Conservation (phyloP, 2,797 vertebrate genomes). For the Urosaurus nigricauda region DNA sequence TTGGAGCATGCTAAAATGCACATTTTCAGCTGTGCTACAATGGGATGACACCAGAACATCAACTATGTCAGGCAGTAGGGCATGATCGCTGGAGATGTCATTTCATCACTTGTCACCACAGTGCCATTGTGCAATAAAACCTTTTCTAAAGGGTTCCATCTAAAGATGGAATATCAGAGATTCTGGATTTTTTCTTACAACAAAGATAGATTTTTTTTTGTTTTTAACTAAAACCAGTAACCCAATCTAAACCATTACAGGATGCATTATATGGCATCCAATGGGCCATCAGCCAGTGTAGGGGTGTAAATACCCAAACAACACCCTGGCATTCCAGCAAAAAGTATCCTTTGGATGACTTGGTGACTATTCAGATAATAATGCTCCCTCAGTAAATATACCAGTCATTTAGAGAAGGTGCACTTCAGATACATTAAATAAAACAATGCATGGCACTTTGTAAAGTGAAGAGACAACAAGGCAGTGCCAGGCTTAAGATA, state of each 20-base stretch:
- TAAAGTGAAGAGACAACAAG: background rate
- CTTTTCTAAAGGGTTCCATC: too few relatives aligned
- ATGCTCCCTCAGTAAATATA: too few relatives aligned
- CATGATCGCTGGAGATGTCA: too few relatives aligned
- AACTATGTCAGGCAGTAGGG: too few relatives aligned
- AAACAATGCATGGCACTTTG: background rate
- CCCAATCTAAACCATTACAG: background rate
- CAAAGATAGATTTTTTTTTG: background rate
- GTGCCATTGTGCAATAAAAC: too few relatives aligned
- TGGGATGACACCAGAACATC: too few relatives aligned
- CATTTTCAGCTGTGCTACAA: too few relatives aligned
- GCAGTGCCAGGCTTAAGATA: background rate
- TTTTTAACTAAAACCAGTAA: background rate
- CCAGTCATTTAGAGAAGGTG: background rate
- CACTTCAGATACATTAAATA: background rate
- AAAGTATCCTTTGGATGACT: background rate
- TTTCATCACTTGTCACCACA: too few relatives aligned
- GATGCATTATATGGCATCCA: background rate
- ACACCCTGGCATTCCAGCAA: background rate
- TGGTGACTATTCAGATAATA: background rate
- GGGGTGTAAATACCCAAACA: background rate
- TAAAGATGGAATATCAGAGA: too few relatives aligned
- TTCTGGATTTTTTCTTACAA: too few relatives aligned
- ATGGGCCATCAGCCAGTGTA: background rate
- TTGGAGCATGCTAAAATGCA: too few relatives aligned